A percentile compares a stretch with the other conserved stretches of the same genome.
Evolutionary conservation across 2,888 invertebrate species (phyloP).

Genomic region (Drymonia ruficornis): DNA sequence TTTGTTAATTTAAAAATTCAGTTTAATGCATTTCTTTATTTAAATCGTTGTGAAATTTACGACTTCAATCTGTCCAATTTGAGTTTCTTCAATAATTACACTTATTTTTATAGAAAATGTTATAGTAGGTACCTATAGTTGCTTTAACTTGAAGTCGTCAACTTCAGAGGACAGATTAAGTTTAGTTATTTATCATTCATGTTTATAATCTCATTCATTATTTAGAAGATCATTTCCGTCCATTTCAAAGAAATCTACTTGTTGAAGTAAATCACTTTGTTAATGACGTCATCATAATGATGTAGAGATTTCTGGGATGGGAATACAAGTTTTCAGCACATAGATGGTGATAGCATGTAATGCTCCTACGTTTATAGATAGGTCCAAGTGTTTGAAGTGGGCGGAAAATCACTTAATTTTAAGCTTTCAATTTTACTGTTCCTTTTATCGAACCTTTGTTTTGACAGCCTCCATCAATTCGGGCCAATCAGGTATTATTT

Average conservation of each 20-base stretch:
- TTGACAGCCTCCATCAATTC: constrained; percentile 87
- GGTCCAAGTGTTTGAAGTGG: constrained; percentile 52
- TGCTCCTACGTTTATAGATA: not conserved
- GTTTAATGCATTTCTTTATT: constrained; percentile 73
- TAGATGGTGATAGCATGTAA: too few relatives aligned
- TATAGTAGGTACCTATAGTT: constrained; percentile 2
- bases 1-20: constrained; percentile 73
- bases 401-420: constrained; percentile 50
- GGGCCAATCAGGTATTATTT: constrained; percentile 92
- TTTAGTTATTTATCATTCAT: constrained; percentile 66
- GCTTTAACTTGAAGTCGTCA: constrained; percentile 47
- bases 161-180: constrained; percentile 58
- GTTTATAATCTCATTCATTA: constrained; percentile 66
- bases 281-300: too few relatives aligned
- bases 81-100: too few relatives aligned
- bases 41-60: constrained; percentile 60
- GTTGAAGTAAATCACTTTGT: not conserved
- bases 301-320: too few relatives aligned
- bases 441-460: constrained; percentile 87
- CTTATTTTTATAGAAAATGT: not conserved
- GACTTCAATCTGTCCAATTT: constrained; percentile 35
- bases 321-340: too few relatives aligned
- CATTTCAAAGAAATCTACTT: constrained; percentile 54
- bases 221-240: constrained; percentile 65
- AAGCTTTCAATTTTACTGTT: constrained; percentile 60